These are phyloP conservation scores for Pterophyllum scalare DNA, from an alignment of 2,113 vertebrate genomes.

Conservation along the genomic window DNA sequence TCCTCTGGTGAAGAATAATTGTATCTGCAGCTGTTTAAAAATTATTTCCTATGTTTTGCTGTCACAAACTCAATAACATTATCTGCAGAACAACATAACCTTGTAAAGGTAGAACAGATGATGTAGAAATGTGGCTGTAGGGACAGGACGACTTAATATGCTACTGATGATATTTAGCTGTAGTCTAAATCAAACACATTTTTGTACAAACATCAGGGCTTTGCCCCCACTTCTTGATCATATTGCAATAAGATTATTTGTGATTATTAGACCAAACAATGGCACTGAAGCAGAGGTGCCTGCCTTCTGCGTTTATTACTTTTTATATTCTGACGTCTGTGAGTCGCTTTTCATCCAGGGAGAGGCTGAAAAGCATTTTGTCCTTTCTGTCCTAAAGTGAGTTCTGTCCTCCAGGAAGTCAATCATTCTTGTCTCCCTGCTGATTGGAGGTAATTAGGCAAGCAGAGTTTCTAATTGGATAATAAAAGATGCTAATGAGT, in stretches of 20 bases:
- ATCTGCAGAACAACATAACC: constrained; percentile 43
- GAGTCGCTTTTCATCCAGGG: constrained; percentile 13
- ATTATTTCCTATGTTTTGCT: constrained; percentile 51
- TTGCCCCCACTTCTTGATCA: not conserved
- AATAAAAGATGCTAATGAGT: constrained; percentile 79
- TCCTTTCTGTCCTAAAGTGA: constrained; percentile 65
- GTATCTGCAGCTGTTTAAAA: constrained; percentile 70
- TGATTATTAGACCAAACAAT: not conserved
- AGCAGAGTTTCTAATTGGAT: constrained; percentile 74
- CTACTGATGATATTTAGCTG: not conserved
- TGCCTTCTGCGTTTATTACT: not conserved
- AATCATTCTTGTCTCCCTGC: constrained; percentile 68
- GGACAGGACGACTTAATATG: not conserved
- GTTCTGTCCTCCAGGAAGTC: constrained; percentile 69
- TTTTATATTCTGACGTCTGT: not conserved
- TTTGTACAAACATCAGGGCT: not conserved
- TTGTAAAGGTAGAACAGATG: constrained; percentile 33
- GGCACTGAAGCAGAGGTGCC: not conserved
- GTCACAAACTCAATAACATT: constrained; percentile 60
- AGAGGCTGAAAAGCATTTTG: constrained; percentile 28
- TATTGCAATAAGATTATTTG: not conserved
- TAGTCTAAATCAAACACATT: not conserved
- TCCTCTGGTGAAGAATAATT: constrained; percentile 74
- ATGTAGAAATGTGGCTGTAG: constrained; percentile 5
- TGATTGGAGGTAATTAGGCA: constrained; percentile 80